Evolutionary conservation across 2,888 invertebrate species (phyloP).

Genomic region (Eulithis prunata): DNA sequence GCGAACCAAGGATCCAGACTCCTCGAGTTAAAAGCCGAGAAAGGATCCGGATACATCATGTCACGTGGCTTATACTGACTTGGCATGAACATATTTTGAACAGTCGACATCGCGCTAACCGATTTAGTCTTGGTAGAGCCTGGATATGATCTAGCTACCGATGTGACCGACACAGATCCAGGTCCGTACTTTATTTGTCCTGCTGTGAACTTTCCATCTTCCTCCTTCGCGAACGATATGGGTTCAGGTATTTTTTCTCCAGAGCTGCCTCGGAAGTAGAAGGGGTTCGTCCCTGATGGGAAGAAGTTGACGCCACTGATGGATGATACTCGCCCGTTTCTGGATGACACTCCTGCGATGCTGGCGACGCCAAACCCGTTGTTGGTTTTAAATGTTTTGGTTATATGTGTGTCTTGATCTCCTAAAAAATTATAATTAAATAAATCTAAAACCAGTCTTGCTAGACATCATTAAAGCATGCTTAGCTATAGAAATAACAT

Average conservation of each 20-base stretch:
- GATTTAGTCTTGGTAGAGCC: constrained; percentile 42
- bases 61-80: constrained; percentile 23
- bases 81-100: constrained; percentile 12
- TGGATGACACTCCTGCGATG: constrained; percentile 58
- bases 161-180: constrained; percentile 60
- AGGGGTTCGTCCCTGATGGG: constrained; percentile 41
- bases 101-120: background rate
- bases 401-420: constrained; percentile 23
- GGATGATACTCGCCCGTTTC: constrained; percentile 64
- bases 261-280: constrained; percentile 33
- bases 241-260: constrained; percentile 47
- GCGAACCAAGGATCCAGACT: constrained; percentile 52
- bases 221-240: constrained; percentile 53
- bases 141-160: constrained; percentile 54
- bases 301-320: constrained; percentile 60
- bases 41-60: constrained; percentile 39
- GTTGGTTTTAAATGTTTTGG: constrained; percentile 39
- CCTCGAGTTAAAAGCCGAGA: constrained; percentile 42
- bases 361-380: constrained; percentile 60
- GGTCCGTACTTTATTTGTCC: constrained; percentile 61
- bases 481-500: too few species aligned
- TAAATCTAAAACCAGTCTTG: background rate
- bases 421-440: constrained; percentile 26
- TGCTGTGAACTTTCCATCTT: constrained; percentile 52
- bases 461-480: too few species aligned